A percentile compares a stretch with the other conserved stretches of the same genome.
Conservation (phyloP, 30 jellyfish, hydroid and myxozoan genomes). For the Morbakka virulenta region DNA sequence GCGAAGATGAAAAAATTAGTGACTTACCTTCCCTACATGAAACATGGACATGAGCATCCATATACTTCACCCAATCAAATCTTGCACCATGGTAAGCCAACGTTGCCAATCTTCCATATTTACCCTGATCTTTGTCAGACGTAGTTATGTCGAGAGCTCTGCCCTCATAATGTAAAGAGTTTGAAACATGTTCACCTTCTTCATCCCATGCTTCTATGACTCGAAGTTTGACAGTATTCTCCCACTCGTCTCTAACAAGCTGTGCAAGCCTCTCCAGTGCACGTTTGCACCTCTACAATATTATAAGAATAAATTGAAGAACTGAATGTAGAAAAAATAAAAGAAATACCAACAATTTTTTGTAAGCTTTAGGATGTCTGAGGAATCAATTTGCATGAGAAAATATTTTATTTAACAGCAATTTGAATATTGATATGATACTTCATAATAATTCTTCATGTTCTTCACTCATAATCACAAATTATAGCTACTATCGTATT, state of each 20-base stretch:
- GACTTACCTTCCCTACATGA: conserved; percentile 80
- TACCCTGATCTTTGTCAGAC: conserved; percentile 55
- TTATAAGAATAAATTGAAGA: no score
- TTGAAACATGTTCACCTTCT: conserved; percentile 68
- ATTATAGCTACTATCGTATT: no score
- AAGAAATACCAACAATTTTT: no score
- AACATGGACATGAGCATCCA: conserved; percentile 86
- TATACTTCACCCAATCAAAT: conserved; percentile 61
- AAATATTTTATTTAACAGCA: no score
- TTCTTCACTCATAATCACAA: no score
- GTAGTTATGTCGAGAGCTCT: conserved; percentile 81
- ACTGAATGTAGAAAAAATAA: no score
- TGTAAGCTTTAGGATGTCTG: no score
- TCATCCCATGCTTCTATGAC: conserved; percentile 89
- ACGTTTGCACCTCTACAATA: conserved; percentile 58
- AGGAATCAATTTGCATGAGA: no score
- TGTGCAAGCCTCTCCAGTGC: conserved; percentile 72
- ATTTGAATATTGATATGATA: no score
- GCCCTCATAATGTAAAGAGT: conserved; percentile 84
- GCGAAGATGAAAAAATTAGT: no score
- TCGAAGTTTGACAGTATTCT: conserved; percentile 54
- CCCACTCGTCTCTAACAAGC: conserved; percentile 64
- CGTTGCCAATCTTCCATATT: conserved; percentile 73
- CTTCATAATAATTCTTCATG: no score
- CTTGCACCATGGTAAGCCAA: conserved; percentile 84